Conservation (phyloP, 2,113 vertebrate species). For the Actenoides hombroni region DNA sequence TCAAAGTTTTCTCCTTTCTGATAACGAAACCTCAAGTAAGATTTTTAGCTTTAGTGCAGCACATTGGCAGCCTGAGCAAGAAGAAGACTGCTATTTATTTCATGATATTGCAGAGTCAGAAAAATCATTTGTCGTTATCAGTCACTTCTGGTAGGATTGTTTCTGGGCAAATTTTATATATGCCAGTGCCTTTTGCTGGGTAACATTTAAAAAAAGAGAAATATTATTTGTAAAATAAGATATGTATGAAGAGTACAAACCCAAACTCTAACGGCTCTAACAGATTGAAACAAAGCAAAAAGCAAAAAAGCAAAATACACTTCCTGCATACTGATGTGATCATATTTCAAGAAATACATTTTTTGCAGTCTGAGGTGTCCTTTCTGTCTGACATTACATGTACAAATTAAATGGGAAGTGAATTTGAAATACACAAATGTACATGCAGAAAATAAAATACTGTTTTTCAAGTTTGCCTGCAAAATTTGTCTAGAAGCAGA, state of each 20-base stretch:
- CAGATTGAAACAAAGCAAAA: background rate
- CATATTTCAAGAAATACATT: background rate
- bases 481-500: background rate
- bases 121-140: background rate
- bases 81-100: background rate
- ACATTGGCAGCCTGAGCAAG: background rate
- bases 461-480: background rate
- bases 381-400: background rate
- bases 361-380: background rate
- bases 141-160: background rate
- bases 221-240: background rate
- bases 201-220: background rate
- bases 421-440: background rate
- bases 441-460: background rate
- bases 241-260: background rate
- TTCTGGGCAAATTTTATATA: background rate
- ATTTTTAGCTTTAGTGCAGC: background rate
- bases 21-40: conserved; percentile 25
- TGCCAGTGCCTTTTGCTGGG: background rate
- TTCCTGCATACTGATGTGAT: background rate
- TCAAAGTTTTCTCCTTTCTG: conserved; percentile 69
- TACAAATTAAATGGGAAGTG: background rate
- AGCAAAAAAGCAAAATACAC: background rate
- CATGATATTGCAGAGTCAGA: background rate
- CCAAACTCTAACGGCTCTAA: background rate